Evolutionary conservation across 2,888 invertebrate genomes (phyloP).

Genomic region (Oxycera nigricornis): DNA sequence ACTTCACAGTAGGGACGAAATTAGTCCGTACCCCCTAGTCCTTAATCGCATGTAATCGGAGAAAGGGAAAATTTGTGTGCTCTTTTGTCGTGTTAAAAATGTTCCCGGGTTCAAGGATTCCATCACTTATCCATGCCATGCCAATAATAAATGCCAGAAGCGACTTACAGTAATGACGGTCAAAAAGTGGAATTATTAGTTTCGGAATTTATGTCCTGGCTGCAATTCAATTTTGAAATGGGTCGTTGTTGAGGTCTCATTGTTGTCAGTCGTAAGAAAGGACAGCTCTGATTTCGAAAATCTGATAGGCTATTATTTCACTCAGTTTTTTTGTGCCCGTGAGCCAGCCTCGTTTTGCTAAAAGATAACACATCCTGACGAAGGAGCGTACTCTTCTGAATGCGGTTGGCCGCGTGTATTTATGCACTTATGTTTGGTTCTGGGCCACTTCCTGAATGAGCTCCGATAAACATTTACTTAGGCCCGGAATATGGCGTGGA

Average conservation of each 20-base stretch:
- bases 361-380: conserved; percentile 11
- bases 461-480: conserved; percentile 32
- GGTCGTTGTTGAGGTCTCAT: neutral
- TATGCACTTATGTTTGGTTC: neutral
- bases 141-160: conserved; percentile 29
- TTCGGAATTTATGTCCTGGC: conserved; percentile 22
- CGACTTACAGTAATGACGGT: conserved; percentile 35
- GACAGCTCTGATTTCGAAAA: conserved; percentile 28
- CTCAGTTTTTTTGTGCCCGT: conserved; percentile 17
- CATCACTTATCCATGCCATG: conserved; percentile 26
- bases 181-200: conserved; percentile 30
- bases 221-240: conserved; percentile 5
- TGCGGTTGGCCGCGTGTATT: conserved; percentile 31
- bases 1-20: neutral
- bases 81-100: conserved; percentile 29
- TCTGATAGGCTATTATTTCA: conserved; percentile 13
- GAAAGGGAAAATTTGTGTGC: conserved; percentile 34
- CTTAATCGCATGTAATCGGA: conserved; percentile 40
- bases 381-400: neutral
- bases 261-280: conserved; percentile 6
- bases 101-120: neutral
- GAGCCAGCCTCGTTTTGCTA: neutral
- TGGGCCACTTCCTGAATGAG: conserved; percentile 35
- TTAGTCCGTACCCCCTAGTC: conserved; percentile 1
- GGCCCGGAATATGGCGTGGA: neutral